Evolutionary conservation across 2,888 invertebrate genomes (phyloP).

Genomic region (Drosophila subquinaria): DNA sequence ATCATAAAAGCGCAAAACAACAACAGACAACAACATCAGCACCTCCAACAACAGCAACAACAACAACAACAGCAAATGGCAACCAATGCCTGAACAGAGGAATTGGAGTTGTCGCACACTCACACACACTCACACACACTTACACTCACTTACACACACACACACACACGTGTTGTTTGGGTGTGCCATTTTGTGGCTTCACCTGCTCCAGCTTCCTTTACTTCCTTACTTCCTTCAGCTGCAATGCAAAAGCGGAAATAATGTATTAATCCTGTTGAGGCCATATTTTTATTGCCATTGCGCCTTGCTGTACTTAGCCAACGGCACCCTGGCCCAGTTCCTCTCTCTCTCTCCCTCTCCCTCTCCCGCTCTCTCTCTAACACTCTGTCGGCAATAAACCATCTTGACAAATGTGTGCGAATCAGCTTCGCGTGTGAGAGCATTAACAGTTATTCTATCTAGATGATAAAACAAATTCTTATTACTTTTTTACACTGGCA

Average conservation of each 20-base stretch:
- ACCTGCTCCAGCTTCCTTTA: slow-evolving; percentile 38
- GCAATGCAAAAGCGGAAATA: slow-evolving; percentile 73
- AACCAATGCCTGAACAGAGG: slow-evolving; percentile 59
- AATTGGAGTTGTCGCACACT: slow-evolving; percentile 56
- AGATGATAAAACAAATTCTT: slow-evolving; percentile 61
- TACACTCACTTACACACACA: slow-evolving; percentile 3
- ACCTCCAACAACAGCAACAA: slow-evolving; percentile 30
- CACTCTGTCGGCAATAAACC: slow-evolving; percentile 42
- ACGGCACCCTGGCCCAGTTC: neutral
- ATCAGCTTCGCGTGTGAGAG: slow-evolving; percentile 45
- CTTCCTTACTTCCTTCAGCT: slow-evolving; percentile 24
- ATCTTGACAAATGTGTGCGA: slow-evolving; percentile 53
- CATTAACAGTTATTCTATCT: slow-evolving; percentile 48
- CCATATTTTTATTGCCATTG: slow-evolving; percentile 85
- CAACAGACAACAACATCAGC: slow-evolving; percentile 43
- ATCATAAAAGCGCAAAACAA: slow-evolving; percentile 78
- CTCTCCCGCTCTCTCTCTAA: neutral
- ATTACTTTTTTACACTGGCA: slow-evolving; percentile 22
- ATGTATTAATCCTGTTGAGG: slow-evolving; percentile 85
- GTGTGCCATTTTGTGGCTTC: slow-evolving; percentile 46
- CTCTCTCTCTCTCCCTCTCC: neutral
- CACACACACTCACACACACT: slow-evolving; percentile 4
- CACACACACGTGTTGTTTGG: slow-evolving; percentile 8
- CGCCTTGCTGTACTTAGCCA: slow-evolving; percentile 52
- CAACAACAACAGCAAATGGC: slow-evolving; percentile 40